These are phyloP conservation scores for Hydrocynus forskahlii DNA, from an alignment of 2,797 vertebrate species.

Conservation along the genomic window DNA sequence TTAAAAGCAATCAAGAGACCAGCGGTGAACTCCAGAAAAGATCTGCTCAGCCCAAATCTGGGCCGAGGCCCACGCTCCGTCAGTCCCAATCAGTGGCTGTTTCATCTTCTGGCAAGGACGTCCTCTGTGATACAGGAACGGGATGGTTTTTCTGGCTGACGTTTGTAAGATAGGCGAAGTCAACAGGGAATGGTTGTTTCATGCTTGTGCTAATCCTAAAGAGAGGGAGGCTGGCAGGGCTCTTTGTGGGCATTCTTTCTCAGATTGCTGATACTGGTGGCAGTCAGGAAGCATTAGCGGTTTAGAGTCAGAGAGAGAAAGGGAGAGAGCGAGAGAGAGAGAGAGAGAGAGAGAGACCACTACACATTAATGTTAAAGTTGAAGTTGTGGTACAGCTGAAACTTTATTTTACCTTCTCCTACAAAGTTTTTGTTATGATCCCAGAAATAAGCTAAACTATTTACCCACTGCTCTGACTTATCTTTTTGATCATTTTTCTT, in stretches of 20 bases:
- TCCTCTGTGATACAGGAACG: slow-evolving; percentile 13
- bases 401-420: no score
- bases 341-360: background rate
- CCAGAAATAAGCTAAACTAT: no score
- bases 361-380: background rate
- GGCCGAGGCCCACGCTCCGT: slow-evolving; percentile 45
- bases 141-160: slow-evolving; percentile 18
- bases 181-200: slow-evolving; percentile 59
- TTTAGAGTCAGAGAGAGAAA: background rate
- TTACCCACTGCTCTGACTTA: no score
- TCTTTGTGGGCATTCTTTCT: slow-evolving; percentile 43
- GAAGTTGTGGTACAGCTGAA: no score
- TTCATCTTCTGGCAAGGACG: slow-evolving; percentile 38
- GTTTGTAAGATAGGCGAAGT: slow-evolving; percentile 37
- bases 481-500: no score
- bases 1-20: slow-evolving; percentile 58
- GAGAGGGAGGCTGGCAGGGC: slow-evolving; percentile 23
- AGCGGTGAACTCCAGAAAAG: slow-evolving; percentile 35
- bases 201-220: slow-evolving; percentile 55
- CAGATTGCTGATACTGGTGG: background rate
- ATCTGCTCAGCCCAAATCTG: slow-evolving; percentile 37
- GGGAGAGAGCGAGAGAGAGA: background rate
- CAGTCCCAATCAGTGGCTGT: slow-evolving; percentile 35
- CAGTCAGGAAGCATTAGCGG: no score
- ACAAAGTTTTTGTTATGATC: no score